Conservation (phyloP, 2,888 invertebrate genomes). For the Dermolepida albohirtum region DNA sequence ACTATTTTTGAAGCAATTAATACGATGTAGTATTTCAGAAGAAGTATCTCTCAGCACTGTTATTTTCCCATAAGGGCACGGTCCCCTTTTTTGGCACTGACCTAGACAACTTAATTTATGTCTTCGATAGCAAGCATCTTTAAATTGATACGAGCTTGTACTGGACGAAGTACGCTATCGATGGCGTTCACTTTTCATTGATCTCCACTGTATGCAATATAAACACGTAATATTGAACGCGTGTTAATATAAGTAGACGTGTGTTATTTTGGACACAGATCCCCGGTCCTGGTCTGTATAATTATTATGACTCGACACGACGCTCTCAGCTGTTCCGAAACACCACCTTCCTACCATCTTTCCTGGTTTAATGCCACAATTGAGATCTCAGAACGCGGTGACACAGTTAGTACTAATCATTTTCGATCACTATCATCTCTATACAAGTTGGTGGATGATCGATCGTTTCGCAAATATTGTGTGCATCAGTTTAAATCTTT, state of each 20-base stretch:
- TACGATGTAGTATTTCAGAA: too few species aligned
- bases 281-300: conserved; percentile 50
- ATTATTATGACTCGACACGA: conserved; percentile 45
- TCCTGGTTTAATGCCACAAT: conserved; percentile 41
- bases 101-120: too few species aligned
- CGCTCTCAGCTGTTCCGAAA: conserved; percentile 48
- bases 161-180: too few species aligned
- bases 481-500: conserved; percentile 8
- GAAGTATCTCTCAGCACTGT: too few species aligned
- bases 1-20: too few species aligned
- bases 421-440: conserved; percentile 29
- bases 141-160: too few species aligned
- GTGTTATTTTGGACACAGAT: conserved; percentile 52
- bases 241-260: conserved; percentile 23
- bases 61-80: too few species aligned
- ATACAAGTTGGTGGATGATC: conserved; percentile 15
- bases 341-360: conserved; percentile 42
- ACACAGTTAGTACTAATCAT: conserved; percentile 29
- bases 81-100: too few species aligned
- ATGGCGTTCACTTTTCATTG: too few species aligned
- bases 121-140: too few species aligned
- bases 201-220: too few species aligned
- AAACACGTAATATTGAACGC: conserved; percentile 2
- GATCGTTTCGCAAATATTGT: not conserved
- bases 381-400: conserved; percentile 9